phyloP scores from a whole-genome alignment of 2,113 vertebrate species.

The Synchiropus splendidus region DNA sequence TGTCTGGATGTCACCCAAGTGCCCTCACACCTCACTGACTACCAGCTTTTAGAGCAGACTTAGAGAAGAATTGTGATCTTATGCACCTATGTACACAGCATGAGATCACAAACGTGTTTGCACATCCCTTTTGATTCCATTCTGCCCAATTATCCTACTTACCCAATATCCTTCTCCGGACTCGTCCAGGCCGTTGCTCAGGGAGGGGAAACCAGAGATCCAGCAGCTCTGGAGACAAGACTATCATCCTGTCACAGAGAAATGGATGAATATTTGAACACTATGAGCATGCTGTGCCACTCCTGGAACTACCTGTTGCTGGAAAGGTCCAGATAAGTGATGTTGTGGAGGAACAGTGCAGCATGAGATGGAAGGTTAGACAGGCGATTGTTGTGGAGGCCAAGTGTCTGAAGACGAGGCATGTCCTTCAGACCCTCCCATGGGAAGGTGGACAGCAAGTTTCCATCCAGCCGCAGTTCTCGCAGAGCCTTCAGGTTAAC shows the following conservation, averaged over 20 bases:
- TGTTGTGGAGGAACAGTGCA: constrained; percentile 70
- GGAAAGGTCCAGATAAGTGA: constrained; percentile 84
- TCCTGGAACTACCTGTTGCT: constrained; percentile 74
- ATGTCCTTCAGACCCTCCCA: constrained; percentile 82
- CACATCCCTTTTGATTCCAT: too few species aligned
- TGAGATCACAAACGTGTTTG: too few species aligned
- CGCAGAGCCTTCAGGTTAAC: constrained; percentile 80
- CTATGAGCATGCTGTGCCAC: background rate
- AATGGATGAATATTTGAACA: background rate
- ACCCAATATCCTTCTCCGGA: constrained; percentile 46
- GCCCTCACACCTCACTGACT: too few species aligned
- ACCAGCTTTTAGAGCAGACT: too few species aligned
- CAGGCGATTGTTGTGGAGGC: constrained; percentile 83
- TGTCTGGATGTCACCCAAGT: too few species aligned
- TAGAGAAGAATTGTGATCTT: too few species aligned
- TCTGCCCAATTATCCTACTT: constrained; percentile 1
- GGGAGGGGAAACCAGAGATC: constrained; percentile 56
- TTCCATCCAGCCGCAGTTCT: constrained; percentile 84
- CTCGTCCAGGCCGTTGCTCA: constrained; percentile 15
- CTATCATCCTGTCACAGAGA: constrained; percentile 34
- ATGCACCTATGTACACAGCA: too few species aligned
- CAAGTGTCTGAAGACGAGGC: constrained; percentile 76
- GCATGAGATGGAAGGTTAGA: constrained; percentile 72
- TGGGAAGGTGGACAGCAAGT: constrained; percentile 77
- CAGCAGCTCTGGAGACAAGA: constrained; percentile 44